A percentile compares a stretch with the other conserved stretches of the same genome.
Conservation (phyloP, 2,113 vertebrate species). For the Bombycilla garrulus region DNA sequence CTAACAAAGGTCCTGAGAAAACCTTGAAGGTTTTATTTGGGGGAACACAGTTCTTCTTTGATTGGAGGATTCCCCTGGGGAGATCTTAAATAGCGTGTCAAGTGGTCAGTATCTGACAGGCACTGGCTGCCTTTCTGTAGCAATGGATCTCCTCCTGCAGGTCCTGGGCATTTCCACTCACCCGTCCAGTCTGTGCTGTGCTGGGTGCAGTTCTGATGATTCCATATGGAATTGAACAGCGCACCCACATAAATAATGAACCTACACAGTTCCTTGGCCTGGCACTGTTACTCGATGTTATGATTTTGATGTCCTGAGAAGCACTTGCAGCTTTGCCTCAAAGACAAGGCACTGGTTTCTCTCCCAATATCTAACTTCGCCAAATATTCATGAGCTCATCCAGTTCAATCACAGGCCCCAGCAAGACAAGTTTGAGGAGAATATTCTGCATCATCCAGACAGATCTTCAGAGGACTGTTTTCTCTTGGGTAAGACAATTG, state of each 20-base stretch:
- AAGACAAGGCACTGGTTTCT: not conserved
- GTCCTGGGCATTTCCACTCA: not conserved
- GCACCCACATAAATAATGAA: not conserved
- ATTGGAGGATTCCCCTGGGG: not conserved
- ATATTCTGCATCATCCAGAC: not conserved
- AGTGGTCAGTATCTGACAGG: not conserved
- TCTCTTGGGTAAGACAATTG: not conserved
- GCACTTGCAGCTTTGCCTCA: not conserved
- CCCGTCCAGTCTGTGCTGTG: not conserved
- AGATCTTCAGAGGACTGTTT: not conserved
- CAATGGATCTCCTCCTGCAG: not conserved
- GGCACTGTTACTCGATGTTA: not conserved
- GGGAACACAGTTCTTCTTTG: not conserved
- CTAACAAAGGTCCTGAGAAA: not conserved
- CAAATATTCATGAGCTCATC: not conserved
- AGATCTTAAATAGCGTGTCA: not conserved
- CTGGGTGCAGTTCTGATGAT: not conserved
- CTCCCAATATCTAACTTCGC: accelerated
- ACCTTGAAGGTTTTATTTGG: not conserved
- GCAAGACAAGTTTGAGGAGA: not conserved
- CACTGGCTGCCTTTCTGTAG: not conserved
- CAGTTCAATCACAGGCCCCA: not conserved
- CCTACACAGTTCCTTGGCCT: not conserved
- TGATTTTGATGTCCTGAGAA: not conserved
- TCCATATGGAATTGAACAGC: not conserved